Evolutionary conservation across 1,140 invertebrate genomes (phyloP), one percentile per base, ranked within the genome.

Genomic region (Tetramorium simillimum): DNA sequence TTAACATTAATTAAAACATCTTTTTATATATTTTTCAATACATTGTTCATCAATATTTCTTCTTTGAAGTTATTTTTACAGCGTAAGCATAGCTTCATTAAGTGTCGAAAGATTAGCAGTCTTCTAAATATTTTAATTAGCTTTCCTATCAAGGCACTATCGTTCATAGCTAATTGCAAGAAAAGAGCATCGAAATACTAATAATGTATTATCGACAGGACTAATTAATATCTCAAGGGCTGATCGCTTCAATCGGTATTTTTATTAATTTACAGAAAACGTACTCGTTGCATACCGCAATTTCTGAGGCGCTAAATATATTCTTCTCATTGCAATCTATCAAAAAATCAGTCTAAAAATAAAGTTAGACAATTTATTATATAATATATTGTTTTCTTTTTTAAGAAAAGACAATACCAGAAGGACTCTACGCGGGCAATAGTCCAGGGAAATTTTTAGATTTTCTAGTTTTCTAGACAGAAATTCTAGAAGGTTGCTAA

Each of bases 151-250:
- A 18, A 10, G 7, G 4, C 9, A 40, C 12, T 1, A 56, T 9
- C 37, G 1, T 12, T 2, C 65, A n/a, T 78, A 10, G 12, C 65
- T 5, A 70, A 77, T 85, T 60, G 6, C 16, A 75, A 43, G 33
- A 43, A 33, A 16, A 62, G 73, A 21, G 24, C 14, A 16, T 53
- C 10, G 28, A 58, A 84, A 76, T 43, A 46, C 46, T 46, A 6
- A n/a, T 46, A 6, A n/a, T 4, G 9, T 12, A 40, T 77, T 87
- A 85, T 87, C 72, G 21, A 58, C 18, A 2, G 6, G 40, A 84
- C 46, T 78, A 69, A 60, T 80, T 62, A 85, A 73, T 14, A 16
- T 28, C 24, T 65, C 51, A 69, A 86, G 51, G 40, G n/a, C 37
- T 43, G 21, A 6, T 7, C 21, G 12, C 40, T 37, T 43, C 28